phyloP scores from a whole-genome alignment of 2,888 invertebrate species.

The Thymelicus lineola region DNA sequence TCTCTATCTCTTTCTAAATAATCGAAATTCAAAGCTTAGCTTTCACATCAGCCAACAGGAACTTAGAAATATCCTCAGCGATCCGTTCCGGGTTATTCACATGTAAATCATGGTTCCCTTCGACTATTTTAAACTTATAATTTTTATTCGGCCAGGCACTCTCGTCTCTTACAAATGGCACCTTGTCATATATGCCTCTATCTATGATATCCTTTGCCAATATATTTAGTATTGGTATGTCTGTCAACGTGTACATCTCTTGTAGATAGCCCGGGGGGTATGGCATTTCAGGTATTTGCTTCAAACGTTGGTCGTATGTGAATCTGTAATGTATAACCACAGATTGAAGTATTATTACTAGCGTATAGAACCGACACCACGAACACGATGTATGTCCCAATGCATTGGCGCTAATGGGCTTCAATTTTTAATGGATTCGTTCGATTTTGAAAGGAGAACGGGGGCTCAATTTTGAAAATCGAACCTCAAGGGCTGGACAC shows the following conservation, averaged over 20 bases:
- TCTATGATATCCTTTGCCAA: constrained; percentile 54
- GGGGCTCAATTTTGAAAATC: no score
- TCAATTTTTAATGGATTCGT: no score
- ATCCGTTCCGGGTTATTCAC: constrained; percentile 81
- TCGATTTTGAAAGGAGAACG: no score
- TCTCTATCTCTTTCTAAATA: neutral
- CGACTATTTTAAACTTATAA: constrained; percentile 63
- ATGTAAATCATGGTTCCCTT: constrained; percentile 86
- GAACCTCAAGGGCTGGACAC: no score
- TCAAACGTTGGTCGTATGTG: constrained; percentile 70
- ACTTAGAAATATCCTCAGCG: constrained; percentile 66
- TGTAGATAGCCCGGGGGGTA: constrained; percentile 53
- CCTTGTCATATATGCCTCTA: constrained; percentile 47
- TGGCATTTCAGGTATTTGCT: constrained; percentile 57
- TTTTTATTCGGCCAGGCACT: constrained; percentile 60
- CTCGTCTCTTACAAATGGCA: constrained; percentile 58
- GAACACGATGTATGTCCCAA: no score
- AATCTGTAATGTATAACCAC: constrained; percentile 43
- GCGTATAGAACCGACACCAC: no score
- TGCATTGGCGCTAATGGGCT: no score
- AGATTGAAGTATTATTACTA: no score
- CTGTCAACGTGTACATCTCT: constrained; percentile 53
- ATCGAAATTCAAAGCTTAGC: constrained; percentile 38
- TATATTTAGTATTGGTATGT: constrained; percentile 60
- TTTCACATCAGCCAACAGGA: constrained; percentile 53